Base-by-base conservation (phyloP, 2,888 invertebrate genomes). In the Venustoraphidia nigricollis region DNA sequence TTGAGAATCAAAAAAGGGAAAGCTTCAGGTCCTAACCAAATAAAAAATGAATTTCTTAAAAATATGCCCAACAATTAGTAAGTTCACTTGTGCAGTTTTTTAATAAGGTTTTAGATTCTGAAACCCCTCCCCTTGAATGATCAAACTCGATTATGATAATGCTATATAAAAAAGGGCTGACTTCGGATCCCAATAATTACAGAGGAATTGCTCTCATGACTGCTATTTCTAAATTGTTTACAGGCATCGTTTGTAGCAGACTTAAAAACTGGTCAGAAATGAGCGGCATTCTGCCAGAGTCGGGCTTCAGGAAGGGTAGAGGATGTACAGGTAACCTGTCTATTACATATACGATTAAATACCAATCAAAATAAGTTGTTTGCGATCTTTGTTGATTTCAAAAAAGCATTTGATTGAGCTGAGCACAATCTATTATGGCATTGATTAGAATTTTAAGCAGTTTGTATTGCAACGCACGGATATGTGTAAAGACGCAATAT, bases 131-230 rank as follows among this genome's bases (percentile, higher is more conserved):
- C 10, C 17, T n/a, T 9, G 10, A 36, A 9, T 36, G 40, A 17
- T 14, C 43, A 46, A 13, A 14, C 42, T n/a, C 43, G 35, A 36
- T 37, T 3, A 27, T 46, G 11, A 41, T 44, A 41, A 14, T 49
- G 9, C 36, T 49, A 10, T 38, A 41, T 27, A 49, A 49, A 42
- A 49, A 49, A 11, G 38, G 46, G 11, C 6, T 36, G n/a, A 36
- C 11, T 13, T 27, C 34, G 5, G 43, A 46, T 34, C 34, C 34
- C 9, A 49, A 49, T 14, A 49, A 49, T 17, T 49, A 49, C 38
- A 41, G 46, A 34, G 49, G 49, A 36, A 46, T 49, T 14, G 45
- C 46, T 41, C 14, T 46, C 41, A 42, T 47, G 9, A 50, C 47
- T 27, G 44, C 46, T 10, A 17, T 38, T n/a, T 41, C 41, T 6